phyloP scores from a whole-genome alignment of 2,797 vertebrate species.

The Dallia pectoralis region DNA sequence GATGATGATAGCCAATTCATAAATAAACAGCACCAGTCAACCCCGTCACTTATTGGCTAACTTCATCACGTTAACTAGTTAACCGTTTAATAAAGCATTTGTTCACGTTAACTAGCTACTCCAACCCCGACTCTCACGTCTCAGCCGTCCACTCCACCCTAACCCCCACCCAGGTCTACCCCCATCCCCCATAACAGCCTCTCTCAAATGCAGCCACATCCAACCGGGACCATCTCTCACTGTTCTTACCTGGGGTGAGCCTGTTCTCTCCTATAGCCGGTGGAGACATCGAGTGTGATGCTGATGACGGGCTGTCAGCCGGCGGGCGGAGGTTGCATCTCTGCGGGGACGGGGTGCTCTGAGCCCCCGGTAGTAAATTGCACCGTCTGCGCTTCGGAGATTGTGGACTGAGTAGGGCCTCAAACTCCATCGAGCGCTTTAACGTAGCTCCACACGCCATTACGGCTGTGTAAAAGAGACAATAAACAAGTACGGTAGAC shows the following conservation, averaged over 20 bases:
- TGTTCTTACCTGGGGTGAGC: slow-evolving; percentile 86
- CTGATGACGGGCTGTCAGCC: slow-evolving; percentile 70
- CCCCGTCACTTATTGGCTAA: not conserved
- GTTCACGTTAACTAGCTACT: slow-evolving; percentile 46
- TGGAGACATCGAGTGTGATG: slow-evolving; percentile 73
- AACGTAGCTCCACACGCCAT: slow-evolving; percentile 92
- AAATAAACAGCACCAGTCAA: not conserved
- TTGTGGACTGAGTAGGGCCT: slow-evolving; percentile 87
- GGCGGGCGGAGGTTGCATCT: slow-evolving; percentile 81
- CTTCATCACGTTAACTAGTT: not conserved
- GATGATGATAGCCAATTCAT: not conserved
- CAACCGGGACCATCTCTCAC: slow-evolving; percentile 3
- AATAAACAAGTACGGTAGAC: slow-evolving; percentile 19
- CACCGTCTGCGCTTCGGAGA: slow-evolving; percentile 89
- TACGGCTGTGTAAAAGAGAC: slow-evolving; percentile 45
- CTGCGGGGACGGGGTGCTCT: slow-evolving; percentile 79
- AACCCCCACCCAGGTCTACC: slow-evolving; percentile 66
- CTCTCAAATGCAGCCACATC: slow-evolving; percentile 52
- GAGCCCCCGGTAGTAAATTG: slow-evolving; percentile 82
- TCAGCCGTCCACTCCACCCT: slow-evolving; percentile 70
- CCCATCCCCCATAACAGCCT: slow-evolving; percentile 71
- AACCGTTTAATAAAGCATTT: slow-evolving; percentile 8
- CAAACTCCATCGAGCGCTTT: slow-evolving; percentile 92
- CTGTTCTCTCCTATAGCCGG: slow-evolving; percentile 73
- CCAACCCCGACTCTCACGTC: slow-evolving; percentile 63